Percentiles rank a stretch among this genome's conserved stretches.
Conservation (phyloP, 2,888 invertebrate species). For the Lochmaea capreae region DNA sequence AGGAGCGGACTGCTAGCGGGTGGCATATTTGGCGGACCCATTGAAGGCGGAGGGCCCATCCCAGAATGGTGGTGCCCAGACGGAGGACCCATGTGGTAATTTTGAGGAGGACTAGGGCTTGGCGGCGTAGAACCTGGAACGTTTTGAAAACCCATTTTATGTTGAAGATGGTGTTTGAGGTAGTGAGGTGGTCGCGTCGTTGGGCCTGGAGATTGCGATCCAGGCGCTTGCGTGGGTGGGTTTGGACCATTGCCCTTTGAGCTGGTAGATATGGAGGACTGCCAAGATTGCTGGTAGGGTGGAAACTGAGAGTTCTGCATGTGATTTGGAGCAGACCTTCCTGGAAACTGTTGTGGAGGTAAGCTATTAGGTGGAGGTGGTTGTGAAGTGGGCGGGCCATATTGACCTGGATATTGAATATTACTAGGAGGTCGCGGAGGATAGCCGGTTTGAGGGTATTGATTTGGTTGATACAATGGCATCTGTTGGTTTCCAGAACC, state of each 20-base stretch:
- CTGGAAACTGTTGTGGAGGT: slow-evolving; percentile 67
- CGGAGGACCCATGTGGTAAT: slow-evolving; percentile 71
- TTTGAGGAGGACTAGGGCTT: slow-evolving; percentile 72
- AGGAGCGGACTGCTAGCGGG: slow-evolving; percentile 65
- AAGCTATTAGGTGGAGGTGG: slow-evolving; percentile 62
- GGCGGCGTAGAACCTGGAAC: slow-evolving; percentile 70
- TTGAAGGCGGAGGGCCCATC: slow-evolving; percentile 73
- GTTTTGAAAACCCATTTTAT: slow-evolving; percentile 74
- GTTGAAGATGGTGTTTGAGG: slow-evolving; percentile 78
- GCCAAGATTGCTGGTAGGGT: slow-evolving; percentile 63
- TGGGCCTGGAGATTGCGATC: slow-evolving; percentile 67
- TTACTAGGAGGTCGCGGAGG: slow-evolving; percentile 64
- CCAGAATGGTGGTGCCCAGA: slow-evolving; percentile 66
- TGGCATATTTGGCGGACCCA: slow-evolving; percentile 76
- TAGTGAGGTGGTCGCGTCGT: slow-evolving; percentile 72
- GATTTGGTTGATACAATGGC: slow-evolving; percentile 70
- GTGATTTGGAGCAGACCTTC: slow-evolving; percentile 70
- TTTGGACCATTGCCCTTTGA: slow-evolving; percentile 58
- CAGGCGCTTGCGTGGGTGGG: slow-evolving; percentile 57
- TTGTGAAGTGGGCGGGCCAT: slow-evolving; percentile 69
- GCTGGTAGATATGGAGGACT: slow-evolving; percentile 49
- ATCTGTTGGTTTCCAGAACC: slow-evolving; percentile 65
- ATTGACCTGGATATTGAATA: slow-evolving; percentile 63
- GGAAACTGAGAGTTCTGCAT: slow-evolving; percentile 67
- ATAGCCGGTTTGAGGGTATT: slow-evolving; percentile 67